phyloP scores from a whole-genome alignment of 2,113 vertebrate genomes.

The Pionites leucogaster region DNA sequence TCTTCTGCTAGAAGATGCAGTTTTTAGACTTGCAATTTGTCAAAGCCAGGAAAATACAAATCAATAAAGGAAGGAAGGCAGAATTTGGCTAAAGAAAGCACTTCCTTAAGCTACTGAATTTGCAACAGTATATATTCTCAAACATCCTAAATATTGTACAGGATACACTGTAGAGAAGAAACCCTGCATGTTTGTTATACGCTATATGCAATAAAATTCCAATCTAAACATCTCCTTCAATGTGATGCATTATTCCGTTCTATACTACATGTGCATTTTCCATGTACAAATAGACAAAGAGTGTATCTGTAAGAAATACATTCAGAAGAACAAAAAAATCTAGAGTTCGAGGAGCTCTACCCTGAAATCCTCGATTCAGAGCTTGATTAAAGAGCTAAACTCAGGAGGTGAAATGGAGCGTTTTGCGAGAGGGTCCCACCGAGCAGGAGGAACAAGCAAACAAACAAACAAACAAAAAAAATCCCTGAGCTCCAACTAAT shows the following conservation, averaged over 20 bases:
- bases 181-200: not conserved
- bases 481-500: conserved; percentile 52
- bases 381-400: conserved; percentile 22
- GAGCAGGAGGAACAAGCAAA: conserved; percentile 64
- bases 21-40: conserved; percentile 36
- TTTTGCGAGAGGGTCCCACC: conserved; percentile 46
- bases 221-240: conserved; percentile 39
- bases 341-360: not conserved
- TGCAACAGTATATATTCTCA: not conserved
- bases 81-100: conserved; percentile 61
- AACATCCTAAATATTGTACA: conserved; percentile 22
- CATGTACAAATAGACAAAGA: conserved; percentile 57
- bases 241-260: conserved; percentile 15
- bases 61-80: conserved; percentile 32
- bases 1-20: not conserved
- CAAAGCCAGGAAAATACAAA: conserved; percentile 59
- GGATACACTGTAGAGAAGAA: conserved; percentile 11
- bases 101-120: conserved; percentile 48
- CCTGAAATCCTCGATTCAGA: conserved; percentile 40
- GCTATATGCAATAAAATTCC: not conserved
- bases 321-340: conserved; percentile 54
- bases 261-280: conserved; percentile 38
- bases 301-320: conserved; percentile 39
- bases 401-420: conserved; percentile 36
- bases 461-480: conserved; percentile 63